Percentiles rank a stretch among this genome's conserved stretches.
phyloP scores from a whole-genome alignment of 37 sponge, comb jelly and placozoan genomes.

The Beroe ovata region DNA sequence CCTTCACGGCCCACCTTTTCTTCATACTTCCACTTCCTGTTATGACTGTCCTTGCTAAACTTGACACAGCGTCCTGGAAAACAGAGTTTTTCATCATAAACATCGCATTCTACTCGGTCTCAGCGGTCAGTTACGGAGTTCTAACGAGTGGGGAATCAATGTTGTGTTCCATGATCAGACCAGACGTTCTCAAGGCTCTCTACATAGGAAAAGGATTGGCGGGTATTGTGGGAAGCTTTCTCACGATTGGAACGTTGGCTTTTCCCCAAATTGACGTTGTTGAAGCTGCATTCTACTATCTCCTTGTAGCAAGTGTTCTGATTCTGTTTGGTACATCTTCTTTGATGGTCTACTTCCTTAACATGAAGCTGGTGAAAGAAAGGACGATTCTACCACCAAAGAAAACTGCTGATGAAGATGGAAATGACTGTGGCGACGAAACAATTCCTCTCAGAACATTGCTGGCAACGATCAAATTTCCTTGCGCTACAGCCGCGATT shows the following conservation, averaged over 20 bases:
- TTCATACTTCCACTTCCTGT: background rate
- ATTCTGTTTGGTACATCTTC: background rate
- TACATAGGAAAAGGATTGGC: slow-evolving; percentile 22
- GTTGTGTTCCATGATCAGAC: slow-evolving; percentile 14
- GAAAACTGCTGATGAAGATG: background rate
- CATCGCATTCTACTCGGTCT: background rate
- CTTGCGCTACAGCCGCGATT: background rate
- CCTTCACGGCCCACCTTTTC: background rate
- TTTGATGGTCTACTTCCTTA: slow-evolving; percentile 1
- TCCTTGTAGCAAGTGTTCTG: background rate
- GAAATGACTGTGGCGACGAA: background rate
- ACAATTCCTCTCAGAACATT: background rate
- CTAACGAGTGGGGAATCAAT: slow-evolving; percentile 12
- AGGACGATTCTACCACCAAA: background rate
- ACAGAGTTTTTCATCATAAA: background rate
- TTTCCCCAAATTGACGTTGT: slow-evolving; percentile 25
- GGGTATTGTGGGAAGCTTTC: background rate
- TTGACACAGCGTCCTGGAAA: background rate
- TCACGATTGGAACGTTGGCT: background rate
- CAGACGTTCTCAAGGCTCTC: background rate
- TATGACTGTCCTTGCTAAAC: slow-evolving; percentile 21
- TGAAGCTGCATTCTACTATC: slow-evolving; percentile 12
- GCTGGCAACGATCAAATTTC: background rate
- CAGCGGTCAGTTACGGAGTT: background rate
- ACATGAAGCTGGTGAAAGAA: slow-evolving; percentile 21